Evolutionary conservation across 2,113 vertebrate genomes (phyloP).

Genomic region (Rallus limicola): DNA sequence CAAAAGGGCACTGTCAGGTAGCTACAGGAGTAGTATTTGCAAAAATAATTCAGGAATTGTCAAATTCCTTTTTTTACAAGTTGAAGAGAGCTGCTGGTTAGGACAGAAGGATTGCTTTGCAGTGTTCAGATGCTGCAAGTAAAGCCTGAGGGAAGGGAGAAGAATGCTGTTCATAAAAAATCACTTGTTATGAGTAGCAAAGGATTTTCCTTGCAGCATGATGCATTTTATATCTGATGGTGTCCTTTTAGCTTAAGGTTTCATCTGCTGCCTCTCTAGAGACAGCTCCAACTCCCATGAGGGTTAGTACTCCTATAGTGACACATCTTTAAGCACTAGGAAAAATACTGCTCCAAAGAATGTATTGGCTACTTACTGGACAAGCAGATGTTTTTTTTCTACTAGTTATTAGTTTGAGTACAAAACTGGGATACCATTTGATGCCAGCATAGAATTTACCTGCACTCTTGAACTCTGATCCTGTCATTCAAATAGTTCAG

Average conservation of each 20-base stretch:
- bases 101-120: not conserved
- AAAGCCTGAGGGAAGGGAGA: not conserved
- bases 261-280: not conserved
- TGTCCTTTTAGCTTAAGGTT: not conserved
- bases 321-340: not conserved
- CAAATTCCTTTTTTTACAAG: not conserved
- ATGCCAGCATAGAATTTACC: constrained; percentile 1
- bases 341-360: not conserved
- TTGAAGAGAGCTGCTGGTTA: not conserved
- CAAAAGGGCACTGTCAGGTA: not conserved
- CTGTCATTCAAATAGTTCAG: not conserved
- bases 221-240: not conserved
- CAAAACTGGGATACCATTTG: not conserved
- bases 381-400: not conserved
- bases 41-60: not conserved
- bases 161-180: not conserved
- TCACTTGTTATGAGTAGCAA: not conserved
- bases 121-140: not conserved
- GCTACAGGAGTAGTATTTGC: not conserved
- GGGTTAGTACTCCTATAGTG: not conserved
- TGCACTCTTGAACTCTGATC: constrained; percentile 24
- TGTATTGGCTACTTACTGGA: not conserved
- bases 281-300: not conserved
- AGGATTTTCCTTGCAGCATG: not conserved
- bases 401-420: not conserved